These are phyloP conservation scores for Drosophila demipolita DNA, from an alignment of 2,888 invertebrate genomes.

Conservation along the genomic window DNA sequence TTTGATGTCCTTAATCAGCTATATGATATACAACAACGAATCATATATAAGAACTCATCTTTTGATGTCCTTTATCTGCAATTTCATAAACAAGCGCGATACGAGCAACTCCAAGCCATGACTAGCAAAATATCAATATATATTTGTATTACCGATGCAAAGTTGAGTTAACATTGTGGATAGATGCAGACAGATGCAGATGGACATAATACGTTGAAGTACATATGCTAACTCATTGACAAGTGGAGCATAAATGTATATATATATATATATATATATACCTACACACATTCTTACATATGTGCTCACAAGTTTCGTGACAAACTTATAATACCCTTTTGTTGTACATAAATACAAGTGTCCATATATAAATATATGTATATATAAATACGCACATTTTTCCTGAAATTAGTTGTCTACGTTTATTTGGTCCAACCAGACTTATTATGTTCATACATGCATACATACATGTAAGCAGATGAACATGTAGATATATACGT, in stretches of 20 bases:
- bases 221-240: neutral
- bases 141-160: neutral
- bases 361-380: neutral
- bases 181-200: neutral
- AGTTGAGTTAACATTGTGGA: neutral
- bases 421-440: slow-evolving; percentile 12
- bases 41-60: too few relatives aligned
- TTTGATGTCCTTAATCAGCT: neutral
- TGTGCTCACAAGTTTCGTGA: neutral
- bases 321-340: neutral
- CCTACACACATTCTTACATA: neutral
- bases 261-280: neutral
- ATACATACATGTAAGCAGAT: neutral
- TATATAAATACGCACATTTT: neutral
- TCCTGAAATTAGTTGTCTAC: slow-evolving; percentile 8
- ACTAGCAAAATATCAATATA: neutral
- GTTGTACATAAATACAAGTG: neutral
- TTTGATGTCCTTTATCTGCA: too few relatives aligned
- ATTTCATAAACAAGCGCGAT: too few relatives aligned
- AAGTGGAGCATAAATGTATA: neutral
- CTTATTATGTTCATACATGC: neutral
- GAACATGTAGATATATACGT: neutral
- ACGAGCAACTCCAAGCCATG: too few relatives aligned
- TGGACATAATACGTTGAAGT: neutral
- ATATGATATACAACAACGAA: neutral